These are phyloP conservation scores for Istiophorus platypterus DNA, from an alignment of 2,113 vertebrate species.

Conservation along the genomic window DNA sequence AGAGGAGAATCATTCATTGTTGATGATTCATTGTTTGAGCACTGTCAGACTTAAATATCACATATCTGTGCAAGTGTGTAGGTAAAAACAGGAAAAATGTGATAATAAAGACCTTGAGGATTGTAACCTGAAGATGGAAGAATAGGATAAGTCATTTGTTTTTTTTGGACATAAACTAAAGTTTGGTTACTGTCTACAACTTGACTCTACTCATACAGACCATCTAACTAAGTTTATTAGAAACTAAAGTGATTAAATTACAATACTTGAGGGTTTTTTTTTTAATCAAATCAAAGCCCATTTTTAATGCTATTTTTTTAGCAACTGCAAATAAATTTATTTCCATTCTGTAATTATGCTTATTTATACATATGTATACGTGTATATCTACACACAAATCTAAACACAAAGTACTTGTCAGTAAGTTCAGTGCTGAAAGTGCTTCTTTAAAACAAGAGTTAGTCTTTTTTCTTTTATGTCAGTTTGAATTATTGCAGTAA, in stretches of 20 bases:
- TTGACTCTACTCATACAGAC: too few relatives aligned
- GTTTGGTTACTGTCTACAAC: not conserved
- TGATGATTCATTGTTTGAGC: constrained; percentile 5
- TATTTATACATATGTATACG: too few relatives aligned
- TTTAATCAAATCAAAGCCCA: not conserved
- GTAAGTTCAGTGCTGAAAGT: not conserved
- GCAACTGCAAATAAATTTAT: not conserved
- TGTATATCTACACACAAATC: too few relatives aligned
- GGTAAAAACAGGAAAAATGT: not conserved
- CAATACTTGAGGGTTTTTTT: not conserved
- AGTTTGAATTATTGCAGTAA: not conserved
- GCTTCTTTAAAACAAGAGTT: not conserved
- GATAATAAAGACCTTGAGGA: not conserved
- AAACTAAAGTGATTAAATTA: not conserved
- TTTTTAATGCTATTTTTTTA: not conserved
- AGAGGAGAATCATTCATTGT: constrained; percentile 23
- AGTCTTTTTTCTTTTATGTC: not conserved
- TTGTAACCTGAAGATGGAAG: not conserved
- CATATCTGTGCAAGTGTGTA: not conserved
- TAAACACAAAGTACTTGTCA: not conserved
- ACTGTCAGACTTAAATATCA: not conserved
- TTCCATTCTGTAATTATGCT: not conserved
- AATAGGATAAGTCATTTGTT: not conserved
- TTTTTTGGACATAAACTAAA: not conserved
- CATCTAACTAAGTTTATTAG: not conserved